Percentiles rank a stretch among this genome's conserved stretches.
Evolutionary conservation across 2,888 invertebrate genomes (phyloP).

Genomic region (Lasioglossum leucozonium): DNA sequence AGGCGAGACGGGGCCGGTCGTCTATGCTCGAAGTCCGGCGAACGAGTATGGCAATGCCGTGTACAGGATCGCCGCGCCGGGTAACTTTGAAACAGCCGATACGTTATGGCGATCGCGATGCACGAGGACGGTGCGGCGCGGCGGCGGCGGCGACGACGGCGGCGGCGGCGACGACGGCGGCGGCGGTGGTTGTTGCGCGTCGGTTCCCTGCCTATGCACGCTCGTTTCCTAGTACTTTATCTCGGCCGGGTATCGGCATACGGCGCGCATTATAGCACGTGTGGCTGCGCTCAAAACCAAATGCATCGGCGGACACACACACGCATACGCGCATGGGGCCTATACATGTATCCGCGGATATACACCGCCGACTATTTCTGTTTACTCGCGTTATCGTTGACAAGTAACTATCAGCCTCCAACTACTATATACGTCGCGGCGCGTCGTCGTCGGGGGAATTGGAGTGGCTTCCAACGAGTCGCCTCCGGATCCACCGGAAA

Average conservation of each 20-base stretch:
- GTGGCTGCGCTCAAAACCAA: slow-evolving; percentile 53
- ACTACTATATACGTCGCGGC: background rate
- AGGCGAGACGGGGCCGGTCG: slow-evolving; percentile 11
- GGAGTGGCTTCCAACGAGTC: background rate
- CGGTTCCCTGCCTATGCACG: slow-evolving; percentile 40
- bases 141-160: slow-evolving; percentile 23
- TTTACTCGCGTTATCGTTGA: slow-evolving; percentile 33
- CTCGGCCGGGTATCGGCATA: slow-evolving; percentile 74
- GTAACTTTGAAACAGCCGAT: slow-evolving; percentile 53
- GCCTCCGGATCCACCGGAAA: background rate
- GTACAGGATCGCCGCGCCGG: slow-evolving; percentile 23
- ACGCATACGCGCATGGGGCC: too few species aligned
- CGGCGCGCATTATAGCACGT: slow-evolving; percentile 54
- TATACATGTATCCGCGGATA: background rate
- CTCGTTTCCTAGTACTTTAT: slow-evolving; percentile 80
- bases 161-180: too few species aligned
- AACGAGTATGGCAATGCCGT: slow-evolving; percentile 35
- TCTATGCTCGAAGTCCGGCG: background rate
- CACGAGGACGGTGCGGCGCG: slow-evolving; percentile 33
- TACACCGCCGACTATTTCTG: background rate
- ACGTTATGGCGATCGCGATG: slow-evolving; percentile 57
- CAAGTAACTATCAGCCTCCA: background rate
- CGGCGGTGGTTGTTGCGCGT: slow-evolving; percentile 29
- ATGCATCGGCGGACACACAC: slow-evolving; percentile 14
- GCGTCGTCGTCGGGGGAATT: background rate